Base-by-base conservation (phyloP, 1,140 invertebrate species). In the Streblospio benedicti region DNA sequence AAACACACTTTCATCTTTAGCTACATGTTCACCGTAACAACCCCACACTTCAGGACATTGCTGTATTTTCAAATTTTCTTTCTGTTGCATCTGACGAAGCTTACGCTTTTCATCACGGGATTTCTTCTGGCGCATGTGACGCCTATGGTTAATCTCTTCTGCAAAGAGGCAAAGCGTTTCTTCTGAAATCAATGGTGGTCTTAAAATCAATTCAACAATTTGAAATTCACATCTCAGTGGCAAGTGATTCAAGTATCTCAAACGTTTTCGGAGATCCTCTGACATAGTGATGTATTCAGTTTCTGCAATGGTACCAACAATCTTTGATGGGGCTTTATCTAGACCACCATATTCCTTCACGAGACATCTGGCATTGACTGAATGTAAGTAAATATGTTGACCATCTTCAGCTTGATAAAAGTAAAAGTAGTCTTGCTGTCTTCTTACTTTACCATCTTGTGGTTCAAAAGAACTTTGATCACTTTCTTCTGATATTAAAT, bases 381-480 rank as follows among this genome's bases (percentile, higher is more conserved):
- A 85, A 79, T 96, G 89, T 47, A 97, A 76, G 75, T 91, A 98
- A 28, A 96, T 85, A 71, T 93, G 88, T 75, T 95, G 92, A 0
- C 93, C 93, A 80, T 94, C 91, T 33, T 62, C 68, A 44, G 77
- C 76, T 76, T 69, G 54, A 63, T 66, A 65, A 47, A n/a, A n/a
- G n/a, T n/a, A n/a, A n/a, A n/a, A n/a, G n/a, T n/a, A n/a, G n/a
- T n/a, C n/a, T n/a, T n/a, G n/a, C n/a, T n/a, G n/a, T n/a, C n/a
- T n/a, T n/a, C n/a, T n/a, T n/a, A n/a, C n/a, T n/a, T n/a, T n/a
- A n/a, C n/a, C n/a, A n/a, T n/a, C n/a, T n/a, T n/a, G n/a, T n/a
- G n/a, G n/a, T n/a, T n/a, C n/a, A n/a, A n/a, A n/a, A n/a, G n/a
- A n/a, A n/a, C n/a, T n/a, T n/a, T n/a, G n/a, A n/a, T n/a, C 23